Conservation (phyloP, 1,140 invertebrate genomes). For the Meloidogyne hapla region DNA sequence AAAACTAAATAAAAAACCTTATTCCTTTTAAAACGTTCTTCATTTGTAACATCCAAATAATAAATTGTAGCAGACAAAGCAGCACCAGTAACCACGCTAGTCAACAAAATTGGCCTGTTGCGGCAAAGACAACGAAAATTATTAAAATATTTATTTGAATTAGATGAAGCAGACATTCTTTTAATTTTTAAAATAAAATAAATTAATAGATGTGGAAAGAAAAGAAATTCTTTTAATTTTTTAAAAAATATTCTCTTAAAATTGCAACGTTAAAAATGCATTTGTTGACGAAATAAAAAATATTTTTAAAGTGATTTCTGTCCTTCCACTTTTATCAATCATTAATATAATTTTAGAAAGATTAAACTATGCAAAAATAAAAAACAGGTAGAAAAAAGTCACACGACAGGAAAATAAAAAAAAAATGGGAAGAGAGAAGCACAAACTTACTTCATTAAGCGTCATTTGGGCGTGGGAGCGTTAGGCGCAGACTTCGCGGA, state of each 20-base stretch:
- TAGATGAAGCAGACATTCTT: background rate
- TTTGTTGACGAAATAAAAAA: background rate
- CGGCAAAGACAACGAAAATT: slow-evolving; percentile 18
- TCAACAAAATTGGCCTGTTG: background rate
- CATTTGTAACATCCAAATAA: slow-evolving; percentile 52
- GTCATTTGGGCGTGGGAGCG: too few species aligned
- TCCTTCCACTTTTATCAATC: slow-evolving; percentile 6
- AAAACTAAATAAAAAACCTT: slow-evolving; percentile 33
- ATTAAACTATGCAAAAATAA: background rate
- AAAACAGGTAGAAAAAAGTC: background rate
- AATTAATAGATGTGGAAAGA: slow-evolving; percentile 4
- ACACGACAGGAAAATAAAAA: background rate
- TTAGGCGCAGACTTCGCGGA: too few species aligned
- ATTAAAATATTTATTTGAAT: slow-evolving; percentile 1
- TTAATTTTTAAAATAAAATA: background rate
- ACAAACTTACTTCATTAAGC: background rate
- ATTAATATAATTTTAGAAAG: background rate
- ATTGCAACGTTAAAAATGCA: background rate
- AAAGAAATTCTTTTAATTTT: background rate
- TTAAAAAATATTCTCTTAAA: slow-evolving; percentile 15
- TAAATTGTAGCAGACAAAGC: slow-evolving; percentile 44
- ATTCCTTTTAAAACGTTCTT: slow-evolving; percentile 47
- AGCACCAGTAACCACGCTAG: slow-evolving; percentile 37
- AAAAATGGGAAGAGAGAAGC: background rate
- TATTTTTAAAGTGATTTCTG: background rate